A percentile compares a stretch with the other conserved stretches of the same genome.
phyloP scores from a whole-genome alignment of 2,113 vertebrate genomes.

The Crotalus viridis region DNA sequence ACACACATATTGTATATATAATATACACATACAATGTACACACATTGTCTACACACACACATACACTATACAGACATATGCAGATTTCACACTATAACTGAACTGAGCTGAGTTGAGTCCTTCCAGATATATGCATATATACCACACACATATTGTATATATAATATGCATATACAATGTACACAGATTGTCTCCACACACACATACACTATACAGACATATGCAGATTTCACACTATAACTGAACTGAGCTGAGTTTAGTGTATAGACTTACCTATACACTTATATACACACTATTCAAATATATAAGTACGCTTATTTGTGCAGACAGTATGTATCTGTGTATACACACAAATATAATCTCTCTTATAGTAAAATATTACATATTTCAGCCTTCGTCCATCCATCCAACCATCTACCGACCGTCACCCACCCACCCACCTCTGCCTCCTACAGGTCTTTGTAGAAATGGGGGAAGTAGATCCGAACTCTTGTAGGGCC shows the following conservation, averaged over 20 bases:
- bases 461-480: slow-evolving; percentile 30
- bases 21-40: background rate
- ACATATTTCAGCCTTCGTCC: background rate
- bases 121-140: background rate
- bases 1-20: background rate
- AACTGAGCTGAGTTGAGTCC: background rate
- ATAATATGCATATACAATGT: background rate
- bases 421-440: background rate
- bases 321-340: background rate
- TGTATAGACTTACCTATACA: background rate
- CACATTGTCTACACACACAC: background rate
- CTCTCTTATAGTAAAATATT: background rate
- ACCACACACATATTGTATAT: background rate
- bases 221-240: background rate
- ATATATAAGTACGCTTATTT: background rate
- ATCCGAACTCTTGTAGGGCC: slow-evolving; percentile 44
- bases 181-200: background rate
- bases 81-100: background rate
- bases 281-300: background rate
- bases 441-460: background rate
- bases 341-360: background rate
- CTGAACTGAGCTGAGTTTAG: background rate
- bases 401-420: background rate
- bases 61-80: background rate
- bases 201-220: background rate